phyloP scores from a whole-genome alignment of 2,888 invertebrate genomes.

The Diabrotica balteata region DNA sequence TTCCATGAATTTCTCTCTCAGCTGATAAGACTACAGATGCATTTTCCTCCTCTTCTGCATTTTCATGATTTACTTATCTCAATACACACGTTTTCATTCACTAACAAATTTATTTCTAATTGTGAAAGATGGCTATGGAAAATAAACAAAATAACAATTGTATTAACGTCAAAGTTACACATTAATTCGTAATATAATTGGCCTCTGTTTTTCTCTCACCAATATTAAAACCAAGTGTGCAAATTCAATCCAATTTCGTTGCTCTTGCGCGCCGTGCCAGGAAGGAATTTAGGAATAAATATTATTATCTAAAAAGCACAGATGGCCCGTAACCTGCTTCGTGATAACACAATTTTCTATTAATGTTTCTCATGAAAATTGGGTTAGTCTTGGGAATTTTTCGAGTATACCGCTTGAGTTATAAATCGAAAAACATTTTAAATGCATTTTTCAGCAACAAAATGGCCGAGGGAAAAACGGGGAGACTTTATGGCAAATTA shows the following conservation, averaged over 20 bases:
- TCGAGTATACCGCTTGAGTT: neutral
- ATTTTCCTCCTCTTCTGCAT: no score
- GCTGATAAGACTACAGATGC: no score
- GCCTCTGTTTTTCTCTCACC: no score
- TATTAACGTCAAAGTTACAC: no score
- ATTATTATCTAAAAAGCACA: slow-evolving; percentile 39
- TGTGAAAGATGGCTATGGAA: no score
- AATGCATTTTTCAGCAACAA: neutral
- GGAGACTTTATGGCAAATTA: no score
- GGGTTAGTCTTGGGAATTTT: slow-evolving; percentile 34
- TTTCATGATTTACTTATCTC: no score
- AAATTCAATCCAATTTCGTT: neutral
- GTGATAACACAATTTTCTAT: slow-evolving; percentile 33
- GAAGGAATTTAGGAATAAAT: slow-evolving; percentile 21
- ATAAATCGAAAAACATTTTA: neutral
- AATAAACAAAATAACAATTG: no score
- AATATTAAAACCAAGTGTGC: neutral
- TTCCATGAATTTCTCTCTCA: no score
- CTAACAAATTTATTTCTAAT: no score
- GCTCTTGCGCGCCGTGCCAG: slow-evolving; percentile 1
- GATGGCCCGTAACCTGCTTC: slow-evolving; percentile 36
- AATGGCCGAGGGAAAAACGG: neutral
- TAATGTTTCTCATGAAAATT: slow-evolving; percentile 37
- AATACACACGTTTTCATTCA: no score
- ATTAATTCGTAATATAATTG: no score